Evolutionary conservation across 2,113 vertebrate species (phyloP), one percentile per base, ranked within the genome.

Genomic region (Paralichthys olivaceus): DNA sequence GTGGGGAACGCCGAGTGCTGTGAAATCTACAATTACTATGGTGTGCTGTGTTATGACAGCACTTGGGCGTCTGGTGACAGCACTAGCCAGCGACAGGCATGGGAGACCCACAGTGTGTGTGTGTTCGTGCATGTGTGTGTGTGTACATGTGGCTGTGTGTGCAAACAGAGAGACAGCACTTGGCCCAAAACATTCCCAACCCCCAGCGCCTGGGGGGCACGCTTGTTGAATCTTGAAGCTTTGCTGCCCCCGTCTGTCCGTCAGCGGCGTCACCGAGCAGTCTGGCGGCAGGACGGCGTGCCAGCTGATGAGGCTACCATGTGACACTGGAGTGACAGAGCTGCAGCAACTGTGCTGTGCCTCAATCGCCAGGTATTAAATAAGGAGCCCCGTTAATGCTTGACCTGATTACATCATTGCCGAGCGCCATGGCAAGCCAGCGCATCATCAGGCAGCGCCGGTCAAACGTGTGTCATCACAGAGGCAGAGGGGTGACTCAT

Each of bases 11-110:
- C 71, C 32, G 71, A 86, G 83, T 91, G 82, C 93, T 92, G 92
- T 93, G 90, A 93, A 92, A 91, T 92, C 90, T 89, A 93, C 92
- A 89, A 93, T 94, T 94, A 93, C 90, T 87, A 90, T 85, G 86
- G 89, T 89, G 88, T 85, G 81, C 86, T 43, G 89, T 93, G 90
- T 94, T 94, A 92, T 94, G 93, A 94, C 93, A 94, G 90, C 72
- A 29, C 80, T 29, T 64, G 68, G 84, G 90, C 89, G 79, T 89
- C 85, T 81, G 76, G 86, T 93, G 89, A 93, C 89, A 91, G 81
- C 84, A 77, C 79, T 69, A 75, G 87, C 76, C 77, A 72, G 72
- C 80, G 70, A 89, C 80, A 68, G 83, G 68, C 77, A 75, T 70
- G 87, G 74, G 68, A 88, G 85, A 88, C 86, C 83, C 67, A 55